Percentiles rank a stretch among this genome's conserved stretches.
phyloP scores from a whole-genome alignment of 2,113 vertebrate species.

The Xiphias gladius region DNA sequence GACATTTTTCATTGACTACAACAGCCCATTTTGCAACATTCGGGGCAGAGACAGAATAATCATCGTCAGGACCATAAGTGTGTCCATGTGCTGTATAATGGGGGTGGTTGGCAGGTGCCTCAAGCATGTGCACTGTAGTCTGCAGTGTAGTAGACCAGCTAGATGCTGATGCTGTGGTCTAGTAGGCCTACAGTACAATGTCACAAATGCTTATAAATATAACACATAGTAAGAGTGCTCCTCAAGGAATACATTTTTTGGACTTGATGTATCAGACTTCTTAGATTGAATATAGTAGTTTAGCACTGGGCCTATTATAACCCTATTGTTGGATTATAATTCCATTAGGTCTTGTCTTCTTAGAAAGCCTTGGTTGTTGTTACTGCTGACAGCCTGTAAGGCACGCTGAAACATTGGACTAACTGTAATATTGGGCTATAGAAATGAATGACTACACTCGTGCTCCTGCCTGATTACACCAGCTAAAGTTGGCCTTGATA shows the following conservation, averaged over 20 bases:
- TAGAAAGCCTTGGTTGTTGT: background rate
- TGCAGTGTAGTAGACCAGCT: conserved; percentile 5
- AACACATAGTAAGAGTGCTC: background rate
- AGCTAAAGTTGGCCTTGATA: background rate
- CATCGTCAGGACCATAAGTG: conserved; percentile 45
- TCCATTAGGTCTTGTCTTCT: background rate
- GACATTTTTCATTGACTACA: conserved; percentile 27
- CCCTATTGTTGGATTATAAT: background rate
- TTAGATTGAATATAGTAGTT: background rate
- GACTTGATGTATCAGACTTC: background rate
- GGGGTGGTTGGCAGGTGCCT: conserved; percentile 26
- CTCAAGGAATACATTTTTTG: background rate
- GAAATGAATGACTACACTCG: conserved; percentile 1
- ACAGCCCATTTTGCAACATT: conserved; percentile 28
- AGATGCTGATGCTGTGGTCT: background rate
- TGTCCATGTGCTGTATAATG: conserved; percentile 11
- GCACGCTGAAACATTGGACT: background rate
- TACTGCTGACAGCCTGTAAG: background rate
- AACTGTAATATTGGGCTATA: background rate
- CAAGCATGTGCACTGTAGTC: background rate
- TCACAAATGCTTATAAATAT: background rate
- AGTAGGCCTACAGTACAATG: no score
- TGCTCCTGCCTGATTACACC: background rate
- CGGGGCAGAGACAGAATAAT: conserved; percentile 59
- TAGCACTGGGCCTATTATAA: background rate